Conservation (phyloP, 2,888 invertebrate genomes). For the Noctua pronuba region DNA sequence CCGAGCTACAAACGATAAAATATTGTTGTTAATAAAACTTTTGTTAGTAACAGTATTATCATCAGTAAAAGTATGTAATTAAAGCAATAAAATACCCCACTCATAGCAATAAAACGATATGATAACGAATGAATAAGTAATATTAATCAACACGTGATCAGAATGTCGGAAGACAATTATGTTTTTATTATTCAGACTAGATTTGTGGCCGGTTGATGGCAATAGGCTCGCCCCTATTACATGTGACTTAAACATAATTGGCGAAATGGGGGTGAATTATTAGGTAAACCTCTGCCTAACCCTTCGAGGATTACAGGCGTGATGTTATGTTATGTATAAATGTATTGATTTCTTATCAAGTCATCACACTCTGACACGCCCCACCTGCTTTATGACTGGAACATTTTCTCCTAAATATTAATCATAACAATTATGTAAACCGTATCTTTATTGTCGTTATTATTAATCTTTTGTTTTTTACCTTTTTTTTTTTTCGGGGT, state of each 20-base stretch:
- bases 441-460: background rate
- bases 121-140: background rate
- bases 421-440: background rate
- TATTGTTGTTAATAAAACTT: background rate
- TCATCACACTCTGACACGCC: background rate
- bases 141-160: background rate
- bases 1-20: background rate
- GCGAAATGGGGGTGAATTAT: too few relatives aligned
- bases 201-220: too few relatives aligned
- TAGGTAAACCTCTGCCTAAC: too few relatives aligned
- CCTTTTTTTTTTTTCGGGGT: too few relatives aligned
- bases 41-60: background rate
- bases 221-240: too few relatives aligned
- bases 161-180: background rate
- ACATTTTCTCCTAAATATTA: background rate
- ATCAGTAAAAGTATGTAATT: background rate
- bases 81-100: background rate
- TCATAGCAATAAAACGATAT: slow-evolving; percentile 1
- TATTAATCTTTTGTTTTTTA: background rate
- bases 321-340: too few relatives aligned
- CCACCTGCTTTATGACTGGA: background rate
- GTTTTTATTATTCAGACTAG: background rate
- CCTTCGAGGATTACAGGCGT: too few relatives aligned
- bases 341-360: slow-evolving; percentile 1
- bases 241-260: too few relatives aligned